Conservation (phyloP, 1,140 invertebrate species). For the Drosophila yakuba region DNA sequence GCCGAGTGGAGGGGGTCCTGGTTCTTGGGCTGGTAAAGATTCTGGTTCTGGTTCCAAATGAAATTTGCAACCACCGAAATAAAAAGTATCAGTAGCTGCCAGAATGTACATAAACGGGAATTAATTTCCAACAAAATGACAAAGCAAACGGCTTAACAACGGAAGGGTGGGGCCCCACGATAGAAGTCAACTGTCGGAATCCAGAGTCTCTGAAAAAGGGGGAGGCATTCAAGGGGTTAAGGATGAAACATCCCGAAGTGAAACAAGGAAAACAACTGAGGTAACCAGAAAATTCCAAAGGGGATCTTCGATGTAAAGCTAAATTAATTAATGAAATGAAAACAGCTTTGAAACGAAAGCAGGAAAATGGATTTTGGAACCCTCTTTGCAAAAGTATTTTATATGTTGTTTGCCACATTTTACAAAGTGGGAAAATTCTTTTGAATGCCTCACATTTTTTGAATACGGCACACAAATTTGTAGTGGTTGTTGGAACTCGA, state of each 20-base stretch:
- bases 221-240: constrained; percentile 27
- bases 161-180: constrained; percentile 50
- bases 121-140: constrained; percentile 71
- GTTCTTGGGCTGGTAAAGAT: no score
- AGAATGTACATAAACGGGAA: constrained; percentile 68
- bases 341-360: constrained; percentile 4
- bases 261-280: constrained; percentile 26
- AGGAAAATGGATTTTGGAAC: background rate
- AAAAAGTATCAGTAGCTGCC: constrained; percentile 54
- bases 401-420: background rate
- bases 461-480: no score
- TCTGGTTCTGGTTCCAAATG: constrained; percentile 39
- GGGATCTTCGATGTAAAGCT: constrained; percentile 19
- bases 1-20: background rate
- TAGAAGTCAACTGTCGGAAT: constrained; percentile 25
- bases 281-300: constrained; percentile 28
- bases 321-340: constrained; percentile 48
- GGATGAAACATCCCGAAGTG: constrained; percentile 11
- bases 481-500: no score
- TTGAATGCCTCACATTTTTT: no score
- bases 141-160: constrained; percentile 62
- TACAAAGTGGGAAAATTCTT: no score
- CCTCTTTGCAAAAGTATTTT: no score
- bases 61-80: constrained; percentile 76
- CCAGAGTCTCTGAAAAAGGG: constrained; percentile 5